Base-by-base conservation (phyloP, 1,140 invertebrate species). In the Camponotus vicinus region DNA sequence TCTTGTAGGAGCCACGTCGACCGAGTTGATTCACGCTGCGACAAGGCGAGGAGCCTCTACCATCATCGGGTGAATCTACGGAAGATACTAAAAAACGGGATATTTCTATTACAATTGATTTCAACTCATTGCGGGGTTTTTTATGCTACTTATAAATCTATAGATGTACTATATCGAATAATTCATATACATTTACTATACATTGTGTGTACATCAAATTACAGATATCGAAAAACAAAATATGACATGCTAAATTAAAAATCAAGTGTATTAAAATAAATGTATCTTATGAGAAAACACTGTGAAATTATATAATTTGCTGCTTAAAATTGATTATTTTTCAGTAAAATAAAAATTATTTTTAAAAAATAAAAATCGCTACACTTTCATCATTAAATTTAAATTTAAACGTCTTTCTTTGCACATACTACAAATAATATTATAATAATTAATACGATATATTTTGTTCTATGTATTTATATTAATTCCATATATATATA, bases 1-100 rank as follows among this genome's bases (percentile, higher is more conserved):
- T 98, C 96, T 98, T 98, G 95, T 98, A 98, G n/a, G 97, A 98
- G 94, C 97, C 97, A 87, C 97, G 96, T 37, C 97, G 96, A 84
- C 97, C 97, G 76, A 98, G 96, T 89, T 96, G 96, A 91, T 96
- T 96, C 78, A 96, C 95, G 80, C 96, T 97, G 93, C 96, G 96
- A 93, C 96, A 96, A 21, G 97, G 97, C 0, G 97, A 97, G 91
- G 97, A 96, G 85, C 96, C 97, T 93, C 97, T 95, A 92, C 97
- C 97, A 91, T 98, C 97, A 92, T 98, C 97, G 45, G 97, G 97
- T 34, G 97, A 97, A 96, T 98, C 97, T 97, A 96, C 94, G 94
- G 95, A 94, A 95, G 94, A 95, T 94, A 95, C 95, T 95, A 96
- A 94, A 80, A 80, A 94, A 95, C 92, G 94, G 90, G 93, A 92